These are phyloP conservation scores for Thyatira batis DNA, from an alignment of 2,888 invertebrate genomes.

Conservation along the genomic window DNA sequence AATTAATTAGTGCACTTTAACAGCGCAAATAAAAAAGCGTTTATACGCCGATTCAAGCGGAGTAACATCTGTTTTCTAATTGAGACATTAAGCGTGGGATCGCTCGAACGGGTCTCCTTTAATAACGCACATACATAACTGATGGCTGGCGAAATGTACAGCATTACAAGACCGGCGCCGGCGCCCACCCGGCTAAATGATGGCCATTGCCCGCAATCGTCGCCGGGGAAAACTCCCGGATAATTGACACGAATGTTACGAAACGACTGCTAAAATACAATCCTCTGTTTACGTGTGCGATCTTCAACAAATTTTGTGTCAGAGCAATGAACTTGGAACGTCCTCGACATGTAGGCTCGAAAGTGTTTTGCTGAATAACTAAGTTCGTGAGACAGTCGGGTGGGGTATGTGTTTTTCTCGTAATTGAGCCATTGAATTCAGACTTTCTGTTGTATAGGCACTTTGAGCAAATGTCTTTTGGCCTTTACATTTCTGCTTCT, in stretches of 20 bases:
- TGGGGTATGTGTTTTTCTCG: slow-evolving; percentile 24
- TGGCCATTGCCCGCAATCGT: slow-evolving; percentile 70
- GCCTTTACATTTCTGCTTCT: neutral
- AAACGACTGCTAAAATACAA: slow-evolving; percentile 53
- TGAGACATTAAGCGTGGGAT: slow-evolving; percentile 73
- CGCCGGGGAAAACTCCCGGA: slow-evolving; percentile 67
- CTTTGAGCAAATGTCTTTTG: slow-evolving; percentile 15
- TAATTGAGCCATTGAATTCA: slow-evolving; percentile 28
- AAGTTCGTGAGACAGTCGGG: slow-evolving; percentile 12
- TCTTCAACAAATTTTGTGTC: slow-evolving; percentile 37
- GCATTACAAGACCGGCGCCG: slow-evolving; percentile 51
- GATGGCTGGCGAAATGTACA: slow-evolving; percentile 61
- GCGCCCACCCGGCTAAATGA: slow-evolving; percentile 61
- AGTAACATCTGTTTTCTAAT: slow-evolving; percentile 72
- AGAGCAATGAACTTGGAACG: slow-evolving; percentile 33
- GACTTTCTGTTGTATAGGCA: slow-evolving; percentile 17
- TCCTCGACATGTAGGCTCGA: slow-evolving; percentile 25
- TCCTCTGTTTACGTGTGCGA: slow-evolving; percentile 33
- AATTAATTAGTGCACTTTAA: slow-evolving; percentile 38
- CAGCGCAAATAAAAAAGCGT: slow-evolving; percentile 55
- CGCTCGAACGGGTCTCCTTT: slow-evolving; percentile 66
- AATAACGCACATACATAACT: slow-evolving; percentile 72
- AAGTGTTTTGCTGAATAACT: slow-evolving; percentile 37
- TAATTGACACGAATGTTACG: slow-evolving; percentile 73
- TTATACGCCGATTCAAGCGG: slow-evolving; percentile 53